These are phyloP conservation scores for Timema podura DNA, from an alignment of 2,888 invertebrate species.

Conservation along the genomic window DNA sequence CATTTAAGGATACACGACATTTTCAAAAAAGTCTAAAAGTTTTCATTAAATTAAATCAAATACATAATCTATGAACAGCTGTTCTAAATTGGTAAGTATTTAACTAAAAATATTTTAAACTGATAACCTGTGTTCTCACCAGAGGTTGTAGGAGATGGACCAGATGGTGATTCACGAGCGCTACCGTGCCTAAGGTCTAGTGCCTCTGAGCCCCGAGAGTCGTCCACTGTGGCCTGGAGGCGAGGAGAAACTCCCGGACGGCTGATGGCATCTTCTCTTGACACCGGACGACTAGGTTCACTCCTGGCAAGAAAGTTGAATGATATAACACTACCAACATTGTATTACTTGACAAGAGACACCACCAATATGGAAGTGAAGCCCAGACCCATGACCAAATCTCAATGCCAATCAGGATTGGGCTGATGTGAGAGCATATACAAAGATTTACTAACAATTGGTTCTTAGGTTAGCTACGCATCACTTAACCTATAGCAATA, in stretches of 20 bases:
- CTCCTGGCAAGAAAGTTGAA: conserved; percentile 3
- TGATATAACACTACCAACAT: too few species aligned
- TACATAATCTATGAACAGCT: too few species aligned
- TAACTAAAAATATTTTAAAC: not conserved
- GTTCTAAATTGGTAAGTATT: not conserved
- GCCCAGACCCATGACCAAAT: too few species aligned
- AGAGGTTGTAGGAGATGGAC: conserved; percentile 19
- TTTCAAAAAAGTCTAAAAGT: too few species aligned
- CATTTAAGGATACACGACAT: too few species aligned
- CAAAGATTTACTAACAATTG: too few species aligned
- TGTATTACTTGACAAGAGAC: too few species aligned
- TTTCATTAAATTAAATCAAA: too few species aligned
- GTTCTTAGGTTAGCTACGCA: not conserved
- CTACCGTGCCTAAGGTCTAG: conserved; percentile 51
- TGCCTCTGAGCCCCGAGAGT: conserved; percentile 24
- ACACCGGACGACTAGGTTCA: conserved; percentile 24
- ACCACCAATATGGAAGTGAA: too few species aligned
- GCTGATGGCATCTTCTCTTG: conserved; percentile 25
- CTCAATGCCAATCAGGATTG: too few species aligned
- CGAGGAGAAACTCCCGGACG: conserved; percentile 26
- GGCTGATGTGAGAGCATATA: too few species aligned
- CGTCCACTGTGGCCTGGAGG: conserved; percentile 22
- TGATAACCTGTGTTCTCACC: conserved; percentile 11
- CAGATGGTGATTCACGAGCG: conserved; percentile 47
- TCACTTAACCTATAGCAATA: not conserved